Evolutionary conservation across 2,888 invertebrate genomes (phyloP).

Genomic region (Teleogryllus oceanicus): DNA sequence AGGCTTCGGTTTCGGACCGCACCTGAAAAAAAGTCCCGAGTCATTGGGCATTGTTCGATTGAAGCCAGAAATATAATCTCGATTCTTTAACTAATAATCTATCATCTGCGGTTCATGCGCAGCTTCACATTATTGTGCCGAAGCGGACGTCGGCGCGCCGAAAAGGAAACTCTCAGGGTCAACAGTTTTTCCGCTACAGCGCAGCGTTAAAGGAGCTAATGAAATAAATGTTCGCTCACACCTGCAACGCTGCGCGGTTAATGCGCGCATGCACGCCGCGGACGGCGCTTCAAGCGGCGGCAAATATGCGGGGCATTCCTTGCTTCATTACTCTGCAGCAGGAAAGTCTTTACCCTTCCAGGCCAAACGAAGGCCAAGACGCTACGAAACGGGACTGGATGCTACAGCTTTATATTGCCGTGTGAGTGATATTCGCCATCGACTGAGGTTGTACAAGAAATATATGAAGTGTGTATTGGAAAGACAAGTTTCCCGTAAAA

Average conservation of each 20-base stretch:
- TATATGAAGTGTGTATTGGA: no score
- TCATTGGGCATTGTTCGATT: constrained; percentile 1
- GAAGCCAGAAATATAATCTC: constrained; percentile 10
- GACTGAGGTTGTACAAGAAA: no score
- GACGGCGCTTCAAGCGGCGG: not conserved
- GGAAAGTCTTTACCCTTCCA: no score
- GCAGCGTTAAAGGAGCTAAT: constrained; percentile 5
- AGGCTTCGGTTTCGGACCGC: not conserved
- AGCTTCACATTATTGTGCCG: constrained; percentile 7
- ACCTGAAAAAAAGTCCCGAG: not conserved
- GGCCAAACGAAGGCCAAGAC: no score
- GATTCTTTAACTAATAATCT: constrained; percentile 18
- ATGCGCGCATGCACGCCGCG: not conserved
- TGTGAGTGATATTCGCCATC: no score
- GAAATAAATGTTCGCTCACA: constrained; percentile 18
- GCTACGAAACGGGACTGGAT: no score
- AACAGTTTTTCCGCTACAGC: not conserved
- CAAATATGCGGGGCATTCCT: no score
- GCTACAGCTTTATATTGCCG: no score
- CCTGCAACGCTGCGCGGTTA: constrained; percentile 2
- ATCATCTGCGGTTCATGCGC: constrained; percentile 18
- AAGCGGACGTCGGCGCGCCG: not conserved
- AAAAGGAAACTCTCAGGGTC: not conserved
- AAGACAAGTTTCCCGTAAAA: no score
- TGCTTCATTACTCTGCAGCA: no score